Percentiles rank a stretch among this genome's conserved stretches.
phyloP scores from a whole-genome alignment of 2,113 vertebrate genomes.

The Ceyx cyanopectus region DNA sequence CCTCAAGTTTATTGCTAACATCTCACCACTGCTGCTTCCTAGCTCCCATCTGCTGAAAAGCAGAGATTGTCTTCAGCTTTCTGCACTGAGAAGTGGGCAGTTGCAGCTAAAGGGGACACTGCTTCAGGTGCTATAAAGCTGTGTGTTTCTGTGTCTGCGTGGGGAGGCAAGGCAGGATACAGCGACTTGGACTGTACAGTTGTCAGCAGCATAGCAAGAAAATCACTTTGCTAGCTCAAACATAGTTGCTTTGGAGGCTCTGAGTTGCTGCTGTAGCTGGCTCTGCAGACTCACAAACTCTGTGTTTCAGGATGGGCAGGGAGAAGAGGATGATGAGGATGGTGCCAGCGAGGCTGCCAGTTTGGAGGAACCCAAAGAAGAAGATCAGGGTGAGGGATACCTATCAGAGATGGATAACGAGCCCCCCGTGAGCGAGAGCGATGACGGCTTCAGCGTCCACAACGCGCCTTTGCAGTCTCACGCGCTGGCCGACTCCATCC shows the following conservation, averaged over 20 bases:
- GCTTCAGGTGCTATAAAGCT: neutral
- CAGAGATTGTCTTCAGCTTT: neutral
- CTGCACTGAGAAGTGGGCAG: neutral
- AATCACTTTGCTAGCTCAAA: neutral
- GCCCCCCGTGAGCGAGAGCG: constrained; percentile 95
- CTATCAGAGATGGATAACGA: constrained; percentile 95
- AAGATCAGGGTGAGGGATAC: constrained; percentile 92
- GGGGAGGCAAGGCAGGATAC: neutral
- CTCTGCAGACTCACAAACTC: neutral
- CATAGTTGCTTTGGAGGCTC: neutral
- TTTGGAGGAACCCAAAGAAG: constrained; percentile 91
- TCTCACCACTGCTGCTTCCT: neutral
- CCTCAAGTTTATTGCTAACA: neutral
- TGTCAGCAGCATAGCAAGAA: neutral
- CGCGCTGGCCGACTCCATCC: constrained; percentile 92
- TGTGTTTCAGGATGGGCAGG: constrained; percentile 88
- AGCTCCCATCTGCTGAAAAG: neutral
- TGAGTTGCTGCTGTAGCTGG: neutral
- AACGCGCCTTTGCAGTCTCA: constrained; percentile 94
- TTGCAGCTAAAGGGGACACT: neutral
- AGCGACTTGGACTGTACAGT: neutral
- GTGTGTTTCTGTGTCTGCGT: neutral
- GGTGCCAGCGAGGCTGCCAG: constrained; percentile 93
- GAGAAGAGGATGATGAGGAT: constrained; percentile 93
- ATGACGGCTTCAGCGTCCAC: constrained; percentile 95